These are phyloP conservation scores for Brachionus rotundiformis DNA, from an alignment of 1,140 invertebrate genomes.

Conservation along the genomic window DNA sequence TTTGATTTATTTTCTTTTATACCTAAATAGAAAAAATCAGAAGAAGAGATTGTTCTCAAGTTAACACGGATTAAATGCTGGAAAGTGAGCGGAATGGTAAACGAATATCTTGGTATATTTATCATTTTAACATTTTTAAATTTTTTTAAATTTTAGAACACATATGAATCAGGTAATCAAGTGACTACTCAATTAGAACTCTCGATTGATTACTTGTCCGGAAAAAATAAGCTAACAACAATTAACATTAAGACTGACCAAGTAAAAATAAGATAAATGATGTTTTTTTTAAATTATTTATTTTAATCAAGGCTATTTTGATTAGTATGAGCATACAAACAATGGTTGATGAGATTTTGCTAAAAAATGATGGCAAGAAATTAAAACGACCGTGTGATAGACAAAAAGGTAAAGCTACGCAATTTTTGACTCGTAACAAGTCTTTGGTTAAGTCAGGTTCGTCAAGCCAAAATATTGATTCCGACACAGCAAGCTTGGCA, in stretches of 20 bases:
- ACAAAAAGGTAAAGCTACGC: neutral
- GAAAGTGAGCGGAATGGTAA: slow-evolving; percentile 70
- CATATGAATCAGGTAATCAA: slow-evolving; percentile 53
- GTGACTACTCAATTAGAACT: slow-evolving; percentile 71
- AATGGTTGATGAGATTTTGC: slow-evolving; percentile 88
- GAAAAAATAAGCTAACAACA: slow-evolving; percentile 87
- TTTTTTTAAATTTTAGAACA: slow-evolving; percentile 41
- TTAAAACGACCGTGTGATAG: slow-evolving; percentile 57
- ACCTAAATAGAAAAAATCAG: slow-evolving; percentile 53
- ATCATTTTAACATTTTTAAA: neutral
- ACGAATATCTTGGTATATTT: too few species aligned
- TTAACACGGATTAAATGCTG: slow-evolving; percentile 92
- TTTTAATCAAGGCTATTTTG: slow-evolving; percentile 72
- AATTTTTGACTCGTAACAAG: slow-evolving; percentile 39
- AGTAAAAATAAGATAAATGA: slow-evolving; percentile 54
- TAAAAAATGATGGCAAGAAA: slow-evolving; percentile 72
- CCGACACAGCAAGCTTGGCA: neutral
- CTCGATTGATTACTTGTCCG: slow-evolving; percentile 91
- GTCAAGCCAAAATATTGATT: neutral
- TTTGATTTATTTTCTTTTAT: neutral
- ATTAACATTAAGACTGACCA: slow-evolving; percentile 84
- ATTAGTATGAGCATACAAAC: slow-evolving; percentile 90
- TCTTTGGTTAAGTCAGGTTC: slow-evolving; percentile 4
- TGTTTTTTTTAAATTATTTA: neutral
- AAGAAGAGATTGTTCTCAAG: slow-evolving; percentile 79